These are phyloP conservation scores for Chelmon rostratus DNA, from an alignment of 2,797 vertebrate species.

Conservation along the genomic window DNA sequence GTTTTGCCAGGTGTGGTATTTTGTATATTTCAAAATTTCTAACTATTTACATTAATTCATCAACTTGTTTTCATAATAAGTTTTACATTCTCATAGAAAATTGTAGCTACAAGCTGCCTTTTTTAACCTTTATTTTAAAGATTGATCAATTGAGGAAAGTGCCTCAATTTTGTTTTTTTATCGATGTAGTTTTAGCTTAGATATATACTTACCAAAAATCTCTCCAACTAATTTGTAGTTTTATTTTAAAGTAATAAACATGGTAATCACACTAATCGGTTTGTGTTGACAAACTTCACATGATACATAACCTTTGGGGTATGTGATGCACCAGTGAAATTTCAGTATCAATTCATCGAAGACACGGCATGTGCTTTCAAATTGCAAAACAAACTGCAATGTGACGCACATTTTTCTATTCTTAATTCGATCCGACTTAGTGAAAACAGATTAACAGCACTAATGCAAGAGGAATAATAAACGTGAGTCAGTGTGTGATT, in stretches of 20 bases:
- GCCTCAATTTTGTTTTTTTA: background rate
- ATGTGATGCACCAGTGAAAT: background rate
- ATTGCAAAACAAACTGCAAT: constrained; percentile 20
- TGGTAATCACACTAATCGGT: no score
- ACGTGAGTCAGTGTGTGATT: constrained; percentile 28
- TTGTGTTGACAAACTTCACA: background rate
- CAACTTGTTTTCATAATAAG: background rate
- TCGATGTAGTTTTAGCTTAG: background rate
- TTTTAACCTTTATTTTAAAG: background rate
- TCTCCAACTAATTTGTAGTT: no score
- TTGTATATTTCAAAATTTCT: background rate
- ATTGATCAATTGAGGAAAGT: background rate
- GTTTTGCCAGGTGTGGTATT: constrained; percentile 16
- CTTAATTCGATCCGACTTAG: constrained; percentile 26
- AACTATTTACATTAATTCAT: background rate
- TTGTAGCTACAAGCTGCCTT: background rate
- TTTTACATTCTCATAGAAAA: background rate
- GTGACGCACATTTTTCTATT: constrained; percentile 11
- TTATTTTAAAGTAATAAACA: background rate
- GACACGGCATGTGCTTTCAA: background rate
- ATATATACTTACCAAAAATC: background rate
- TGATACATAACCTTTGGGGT: background rate
- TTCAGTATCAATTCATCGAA: background rate
- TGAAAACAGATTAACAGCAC: constrained; percentile 27
- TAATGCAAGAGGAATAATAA: constrained; percentile 11